Base-by-base conservation (phyloP, 2,797 vertebrate species). In the Anas flavirostris region DNA sequence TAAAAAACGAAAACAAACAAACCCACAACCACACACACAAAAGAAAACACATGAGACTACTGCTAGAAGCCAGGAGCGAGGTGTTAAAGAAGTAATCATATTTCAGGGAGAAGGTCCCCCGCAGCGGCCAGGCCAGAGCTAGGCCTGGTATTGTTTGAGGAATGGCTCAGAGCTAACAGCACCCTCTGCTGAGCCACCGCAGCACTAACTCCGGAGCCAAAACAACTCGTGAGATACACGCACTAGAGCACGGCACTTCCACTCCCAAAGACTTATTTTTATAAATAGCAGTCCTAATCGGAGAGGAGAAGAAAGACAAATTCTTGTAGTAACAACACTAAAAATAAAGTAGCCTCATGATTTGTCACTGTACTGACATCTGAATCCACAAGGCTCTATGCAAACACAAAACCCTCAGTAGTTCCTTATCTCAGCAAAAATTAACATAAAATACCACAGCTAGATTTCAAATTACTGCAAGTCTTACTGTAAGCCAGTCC, bases 141-240 rank as follows among this genome's bases (percentile, higher is more conserved):
- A 73, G 60, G 80, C 28, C 56, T 76, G 88, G 56, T 26, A 72
- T 80, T 91, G 87, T 88, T 37, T 60, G 69, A 82, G 67, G 52
- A 56, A 50, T 6, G 81, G 81, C 75, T 78, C 56, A 63, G 75
- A 75, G 68, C 48, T 84, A 75, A 90, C 3, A 96, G 96, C 93
- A 91, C 95, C 95, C 94, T 95, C 95, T 96, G 88, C 91, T 93
- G 96, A 96, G 81, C 76, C 90, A 87, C 16, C 48, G 56, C 41
- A 86, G 88, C 77, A 80, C 35, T 11, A 31, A 48, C 85, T 64
- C 43, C 70, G 39, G 62, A 77, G 41, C 52, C 23, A n/a, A 35
- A 55, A 62, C 17, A 16, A 17, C 62, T 79, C 59, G 28, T 58
- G 69, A 68, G 56, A 64, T 41, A 82, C 82, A 87, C 1, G 12